Evolutionary conservation across 2,113 vertebrate species (phyloP).

Genomic region (Microcebus jonahi): DNA sequence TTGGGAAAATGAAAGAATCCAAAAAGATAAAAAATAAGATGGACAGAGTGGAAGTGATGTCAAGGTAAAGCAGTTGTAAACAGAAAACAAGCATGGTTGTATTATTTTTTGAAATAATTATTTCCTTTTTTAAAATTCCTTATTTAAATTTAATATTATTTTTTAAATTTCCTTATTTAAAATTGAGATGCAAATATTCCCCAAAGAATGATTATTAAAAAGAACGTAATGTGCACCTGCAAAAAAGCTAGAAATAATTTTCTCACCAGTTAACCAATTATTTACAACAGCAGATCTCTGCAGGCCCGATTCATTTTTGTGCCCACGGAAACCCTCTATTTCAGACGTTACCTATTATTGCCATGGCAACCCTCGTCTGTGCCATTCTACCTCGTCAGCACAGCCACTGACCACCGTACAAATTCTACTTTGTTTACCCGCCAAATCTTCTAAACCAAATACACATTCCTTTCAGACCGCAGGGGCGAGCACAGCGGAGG

Average conservation of each 20-base stretch:
- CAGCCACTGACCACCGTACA: not conserved
- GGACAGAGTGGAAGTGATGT: not conserved
- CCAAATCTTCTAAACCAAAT: not conserved
- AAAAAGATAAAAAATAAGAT: fast-evolving
- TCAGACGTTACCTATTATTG: not conserved
- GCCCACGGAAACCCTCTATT: not conserved
- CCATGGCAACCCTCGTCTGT: conserved; percentile 24
- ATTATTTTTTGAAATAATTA: not conserved
- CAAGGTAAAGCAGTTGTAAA: not conserved
- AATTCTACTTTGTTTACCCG: not conserved
- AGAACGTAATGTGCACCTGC: not conserved
- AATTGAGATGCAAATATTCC: not conserved
- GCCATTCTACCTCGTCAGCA: not conserved
- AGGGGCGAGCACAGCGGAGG: too few species aligned
- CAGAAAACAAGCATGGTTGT: not conserved
- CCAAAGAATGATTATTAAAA: not conserved
- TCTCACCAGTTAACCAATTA: not conserved
- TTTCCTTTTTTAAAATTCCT: not conserved
- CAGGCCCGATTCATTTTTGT: not conserved
- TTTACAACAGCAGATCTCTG: not conserved
- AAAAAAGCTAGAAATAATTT: not conserved
- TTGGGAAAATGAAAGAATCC: not conserved
- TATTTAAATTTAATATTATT: too few species aligned
- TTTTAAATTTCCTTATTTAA: not conserved
- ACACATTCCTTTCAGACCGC: not conserved